Percentiles rank a stretch among this genome's conserved stretches.
Evolutionary conservation across 1,140 invertebrate species (phyloP).

Genomic region (Drosophila ironensis): DNA sequence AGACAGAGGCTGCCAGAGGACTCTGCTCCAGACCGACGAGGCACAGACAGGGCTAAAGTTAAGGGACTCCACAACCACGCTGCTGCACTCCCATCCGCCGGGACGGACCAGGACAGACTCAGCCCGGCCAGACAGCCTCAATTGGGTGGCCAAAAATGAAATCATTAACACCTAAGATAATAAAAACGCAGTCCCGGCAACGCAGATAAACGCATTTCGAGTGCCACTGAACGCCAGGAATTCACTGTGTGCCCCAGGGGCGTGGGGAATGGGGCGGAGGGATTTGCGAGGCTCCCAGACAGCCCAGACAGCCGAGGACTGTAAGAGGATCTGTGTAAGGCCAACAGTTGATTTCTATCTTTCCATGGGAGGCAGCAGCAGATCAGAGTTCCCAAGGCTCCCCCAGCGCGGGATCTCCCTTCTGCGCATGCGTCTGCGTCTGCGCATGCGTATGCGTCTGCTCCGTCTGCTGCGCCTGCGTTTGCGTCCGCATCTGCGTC

Average conservation of each 20-base stretch:
- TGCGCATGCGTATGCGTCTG: background rate
- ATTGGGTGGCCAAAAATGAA: constrained; percentile 82
- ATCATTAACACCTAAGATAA: constrained; percentile 81
- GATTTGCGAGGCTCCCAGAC: background rate
- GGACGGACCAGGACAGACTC: background rate
- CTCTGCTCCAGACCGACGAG: background rate
- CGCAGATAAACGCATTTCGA: constrained; percentile 32
- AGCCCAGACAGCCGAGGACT: constrained; percentile 10
- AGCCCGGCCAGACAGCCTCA: constrained; percentile 36
- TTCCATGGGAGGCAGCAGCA: constrained; percentile 58
- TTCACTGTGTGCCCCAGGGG: constrained; percentile 18
- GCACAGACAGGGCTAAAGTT: background rate
- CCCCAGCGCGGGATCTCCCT: no score
- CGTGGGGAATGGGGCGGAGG: background rate
- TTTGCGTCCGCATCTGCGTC: background rate
- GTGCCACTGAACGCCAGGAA: constrained; percentile 63
- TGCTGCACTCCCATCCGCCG: no score
- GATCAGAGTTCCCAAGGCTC: constrained; percentile 26
- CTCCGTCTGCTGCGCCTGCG: no score
- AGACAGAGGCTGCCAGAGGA: constrained; percentile 46
- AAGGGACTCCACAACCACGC: constrained; percentile 4
- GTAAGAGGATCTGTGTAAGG: constrained; percentile 49
- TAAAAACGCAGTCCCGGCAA: constrained; percentile 52
- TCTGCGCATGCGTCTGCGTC: no score
- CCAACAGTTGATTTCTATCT: constrained; percentile 65